phyloP scores from a whole-genome alignment of 2,888 invertebrate species.

The Andrena marginata region DNA sequence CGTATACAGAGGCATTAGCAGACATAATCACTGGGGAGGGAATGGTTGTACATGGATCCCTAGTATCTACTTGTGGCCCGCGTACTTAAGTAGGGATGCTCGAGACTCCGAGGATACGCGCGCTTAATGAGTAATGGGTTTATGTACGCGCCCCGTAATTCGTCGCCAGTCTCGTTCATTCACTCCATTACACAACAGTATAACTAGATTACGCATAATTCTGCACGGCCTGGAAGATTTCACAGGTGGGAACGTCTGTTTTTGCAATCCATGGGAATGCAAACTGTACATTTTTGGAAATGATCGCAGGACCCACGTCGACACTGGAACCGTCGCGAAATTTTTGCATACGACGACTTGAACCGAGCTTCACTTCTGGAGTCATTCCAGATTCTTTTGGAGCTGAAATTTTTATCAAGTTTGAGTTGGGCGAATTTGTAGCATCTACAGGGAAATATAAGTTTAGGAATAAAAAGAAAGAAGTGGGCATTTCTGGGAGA shows the following conservation, averaged over 20 bases:
- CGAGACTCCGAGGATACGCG: background rate
- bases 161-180: constrained; percentile 11
- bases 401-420: too few relatives aligned
- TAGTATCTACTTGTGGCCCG: constrained; percentile 3
- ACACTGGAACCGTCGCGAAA: too few relatives aligned
- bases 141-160: constrained; percentile 12
- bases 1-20: background rate
- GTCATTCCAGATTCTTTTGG: too few relatives aligned
- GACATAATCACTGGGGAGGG: background rate
- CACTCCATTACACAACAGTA: constrained; percentile 7
- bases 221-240: background rate
- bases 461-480: too few relatives aligned
- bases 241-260: too few relatives aligned
- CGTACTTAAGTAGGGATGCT: constrained; percentile 4
- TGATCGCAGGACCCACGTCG: too few relatives aligned
- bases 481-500: too few relatives aligned
- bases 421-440: too few relatives aligned
- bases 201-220: background rate
- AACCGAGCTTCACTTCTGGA: too few relatives aligned
- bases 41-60: background rate
- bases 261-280: background rate
- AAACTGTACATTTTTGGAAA: background rate
- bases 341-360: too few relatives aligned
- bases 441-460: too few relatives aligned
- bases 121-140: constrained; percentile 18